Conservation (phyloP, 2,113 vertebrate genomes). For the Gasterosteus aculeatus region DNA sequence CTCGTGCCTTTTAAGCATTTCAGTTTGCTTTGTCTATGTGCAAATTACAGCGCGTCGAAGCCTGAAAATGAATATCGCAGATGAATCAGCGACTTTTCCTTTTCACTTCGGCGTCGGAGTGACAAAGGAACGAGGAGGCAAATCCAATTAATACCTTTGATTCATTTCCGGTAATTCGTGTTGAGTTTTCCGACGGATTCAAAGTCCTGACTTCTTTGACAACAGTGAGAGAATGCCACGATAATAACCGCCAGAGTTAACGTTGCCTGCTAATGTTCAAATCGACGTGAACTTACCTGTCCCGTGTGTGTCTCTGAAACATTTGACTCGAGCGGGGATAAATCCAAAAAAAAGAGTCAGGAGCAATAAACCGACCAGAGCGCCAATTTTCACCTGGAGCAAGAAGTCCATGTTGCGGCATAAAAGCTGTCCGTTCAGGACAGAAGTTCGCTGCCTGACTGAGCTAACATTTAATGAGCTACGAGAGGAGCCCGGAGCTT, state of each 20-base stretch:
- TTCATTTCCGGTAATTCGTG: fast-evolving
- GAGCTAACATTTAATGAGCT: background rate
- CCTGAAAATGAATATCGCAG: fast-evolving
- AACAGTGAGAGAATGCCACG: background rate
- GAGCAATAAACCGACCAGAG: slow-evolving; percentile 77
- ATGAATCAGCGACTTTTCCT: background rate
- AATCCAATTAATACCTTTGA: background rate
- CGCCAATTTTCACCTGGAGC: slow-evolving; percentile 80
- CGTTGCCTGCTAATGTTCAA: too few relatives aligned
- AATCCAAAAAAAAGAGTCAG: slow-evolving; percentile 82
- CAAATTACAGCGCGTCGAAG: fast-evolving
- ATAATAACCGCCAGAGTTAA: background rate
- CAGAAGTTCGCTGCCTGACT: background rate
- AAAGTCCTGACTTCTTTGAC: too few relatives aligned
- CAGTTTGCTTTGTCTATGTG: fast-evolving
- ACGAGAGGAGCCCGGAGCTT: too few relatives aligned
- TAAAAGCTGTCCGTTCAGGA: background rate
- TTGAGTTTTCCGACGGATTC: background rate
- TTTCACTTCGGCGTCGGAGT: slow-evolving; percentile 3
- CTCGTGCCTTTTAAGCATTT: background rate
- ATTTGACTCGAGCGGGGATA: slow-evolving; percentile 79
- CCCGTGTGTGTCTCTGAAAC: slow-evolving; percentile 76
- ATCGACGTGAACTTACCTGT: slow-evolving; percentile 68
- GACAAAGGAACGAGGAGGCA: background rate
- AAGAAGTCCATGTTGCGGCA: slow-evolving; percentile 75